A percentile compares a stretch with the other conserved stretches of the same genome.
These are phyloP conservation scores for Ichneumoninae sp. DNA, from an alignment of 2,888 invertebrate species.

Conservation along the genomic window DNA sequence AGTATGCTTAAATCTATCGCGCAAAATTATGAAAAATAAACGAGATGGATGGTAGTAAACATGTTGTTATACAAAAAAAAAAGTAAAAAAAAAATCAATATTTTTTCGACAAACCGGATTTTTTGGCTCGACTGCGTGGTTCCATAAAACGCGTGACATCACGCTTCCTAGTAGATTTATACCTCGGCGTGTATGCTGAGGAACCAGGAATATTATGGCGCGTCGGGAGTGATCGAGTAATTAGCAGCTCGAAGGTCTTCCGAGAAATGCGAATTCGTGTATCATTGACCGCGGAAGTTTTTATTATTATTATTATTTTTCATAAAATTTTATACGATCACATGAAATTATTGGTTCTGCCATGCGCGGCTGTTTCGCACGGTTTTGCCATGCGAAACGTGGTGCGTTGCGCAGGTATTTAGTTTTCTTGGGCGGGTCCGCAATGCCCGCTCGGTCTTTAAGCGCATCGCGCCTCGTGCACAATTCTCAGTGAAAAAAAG, in stretches of 20 bases:
- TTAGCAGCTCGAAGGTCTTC: slow-evolving; percentile 40
- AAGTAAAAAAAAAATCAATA: not conserved
- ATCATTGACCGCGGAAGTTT: slow-evolving; percentile 3
- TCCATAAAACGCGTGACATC: slow-evolving; percentile 8
- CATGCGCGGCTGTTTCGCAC: not conserved
- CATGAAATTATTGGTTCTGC: not conserved
- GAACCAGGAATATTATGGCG: slow-evolving; percentile 24
- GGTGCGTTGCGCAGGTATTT: not conserved
- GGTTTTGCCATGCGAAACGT: too few species aligned
- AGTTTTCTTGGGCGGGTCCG: not conserved
- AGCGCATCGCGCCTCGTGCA: not conserved
- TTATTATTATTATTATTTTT: not conserved
- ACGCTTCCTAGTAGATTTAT: slow-evolving; percentile 3
- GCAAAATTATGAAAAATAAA: not conserved
- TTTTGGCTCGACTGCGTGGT: not conserved
- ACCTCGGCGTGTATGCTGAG: not conserved
- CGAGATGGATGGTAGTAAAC: too few species aligned
- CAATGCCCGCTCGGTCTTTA: not conserved
- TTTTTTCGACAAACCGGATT: not conserved
- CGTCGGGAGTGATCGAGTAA: slow-evolving; percentile 19
- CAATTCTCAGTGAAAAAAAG: not conserved
- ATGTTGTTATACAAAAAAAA: too few species aligned
- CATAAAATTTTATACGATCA: not conserved
- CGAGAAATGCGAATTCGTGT: slow-evolving; percentile 33
- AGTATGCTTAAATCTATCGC: not conserved